Conservation (phyloP, 2,888 invertebrate species). For the Psylliodes chrysocephalus region DNA sequence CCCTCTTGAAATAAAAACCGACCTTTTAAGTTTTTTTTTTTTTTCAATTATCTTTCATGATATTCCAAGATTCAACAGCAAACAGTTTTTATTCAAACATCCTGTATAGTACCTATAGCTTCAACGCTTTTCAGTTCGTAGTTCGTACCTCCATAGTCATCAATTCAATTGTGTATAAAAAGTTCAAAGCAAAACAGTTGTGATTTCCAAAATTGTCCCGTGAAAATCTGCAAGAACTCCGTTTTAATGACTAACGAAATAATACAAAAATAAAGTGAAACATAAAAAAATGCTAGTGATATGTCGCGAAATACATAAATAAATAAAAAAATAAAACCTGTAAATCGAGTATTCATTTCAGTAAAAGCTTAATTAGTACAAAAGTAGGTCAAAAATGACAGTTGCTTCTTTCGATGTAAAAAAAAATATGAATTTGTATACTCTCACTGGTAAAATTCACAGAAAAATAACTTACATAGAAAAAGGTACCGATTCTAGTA, state of each 20-base stretch:
- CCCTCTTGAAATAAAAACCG: too few species aligned
- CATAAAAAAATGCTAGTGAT: constrained; percentile 44
- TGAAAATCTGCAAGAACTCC: not conserved
- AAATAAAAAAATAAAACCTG: constrained; percentile 44
- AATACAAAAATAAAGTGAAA: constrained; percentile 29
- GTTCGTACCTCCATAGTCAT: too few species aligned
- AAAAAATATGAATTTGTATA: constrained; percentile 5
- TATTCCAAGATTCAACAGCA: too few species aligned
- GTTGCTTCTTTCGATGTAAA: constrained; percentile 6
- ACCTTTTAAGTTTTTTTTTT: too few species aligned
- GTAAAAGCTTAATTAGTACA: constrained; percentile 37
- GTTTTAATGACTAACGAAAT: not conserved
- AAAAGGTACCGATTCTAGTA: too few species aligned
- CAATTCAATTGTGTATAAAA: too few species aligned
- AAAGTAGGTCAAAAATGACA: constrained; percentile 37
- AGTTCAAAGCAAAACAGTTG: too few species aligned
- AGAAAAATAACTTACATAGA: not conserved
- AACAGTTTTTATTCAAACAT: too few species aligned
- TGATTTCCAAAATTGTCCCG: too few species aligned
- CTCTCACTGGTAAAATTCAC: not conserved
- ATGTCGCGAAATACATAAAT: constrained; percentile 43
- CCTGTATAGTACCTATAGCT: too few species aligned
- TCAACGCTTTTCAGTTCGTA: too few species aligned
- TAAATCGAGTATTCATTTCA: constrained; percentile 43
- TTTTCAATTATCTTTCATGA: too few species aligned